Percentiles rank a stretch among this genome's conserved stretches.
Conservation (phyloP, 2,888 invertebrate genomes). For the Hirudinaria manillensis region DNA sequence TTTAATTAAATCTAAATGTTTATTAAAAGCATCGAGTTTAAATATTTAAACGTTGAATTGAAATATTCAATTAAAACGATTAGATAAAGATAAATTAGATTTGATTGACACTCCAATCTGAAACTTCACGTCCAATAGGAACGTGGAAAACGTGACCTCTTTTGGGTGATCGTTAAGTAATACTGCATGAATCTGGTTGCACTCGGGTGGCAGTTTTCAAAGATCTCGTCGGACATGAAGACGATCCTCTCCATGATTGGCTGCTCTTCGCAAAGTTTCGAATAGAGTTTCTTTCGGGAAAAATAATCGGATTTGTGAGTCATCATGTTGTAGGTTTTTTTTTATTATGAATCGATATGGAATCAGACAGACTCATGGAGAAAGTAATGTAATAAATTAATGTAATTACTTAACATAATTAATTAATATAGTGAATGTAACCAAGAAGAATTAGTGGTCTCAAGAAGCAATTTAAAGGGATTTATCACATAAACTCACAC, state of each 20-base stretch:
- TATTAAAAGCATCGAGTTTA: too few relatives aligned
- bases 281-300: constrained; percentile 48
- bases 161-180: constrained; percentile 53
- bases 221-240: constrained; percentile 49
- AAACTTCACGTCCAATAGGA: neutral
- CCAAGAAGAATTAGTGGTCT: too few relatives aligned
- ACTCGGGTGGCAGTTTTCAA: constrained; percentile 52
- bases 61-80: neutral
- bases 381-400: too few relatives aligned
- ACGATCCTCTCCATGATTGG: constrained; percentile 51
- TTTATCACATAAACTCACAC: too few relatives aligned
- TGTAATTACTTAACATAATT: too few relatives aligned
- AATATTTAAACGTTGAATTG: neutral
- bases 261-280: constrained; percentile 48
- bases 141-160: constrained; percentile 46
- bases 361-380: too few relatives aligned
- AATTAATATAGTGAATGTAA: too few relatives aligned
- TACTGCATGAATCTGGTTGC: constrained; percentile 53
- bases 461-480: too few relatives aligned
- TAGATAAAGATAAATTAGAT: neutral
- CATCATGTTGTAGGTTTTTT: too few relatives aligned
- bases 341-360: too few relatives aligned
- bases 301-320: neutral
- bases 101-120: neutral
- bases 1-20: too few relatives aligned